These are phyloP conservation scores for Drosophila trapezifrons DNA, from an alignment of 1,140 invertebrate species.

Conservation along the genomic window DNA sequence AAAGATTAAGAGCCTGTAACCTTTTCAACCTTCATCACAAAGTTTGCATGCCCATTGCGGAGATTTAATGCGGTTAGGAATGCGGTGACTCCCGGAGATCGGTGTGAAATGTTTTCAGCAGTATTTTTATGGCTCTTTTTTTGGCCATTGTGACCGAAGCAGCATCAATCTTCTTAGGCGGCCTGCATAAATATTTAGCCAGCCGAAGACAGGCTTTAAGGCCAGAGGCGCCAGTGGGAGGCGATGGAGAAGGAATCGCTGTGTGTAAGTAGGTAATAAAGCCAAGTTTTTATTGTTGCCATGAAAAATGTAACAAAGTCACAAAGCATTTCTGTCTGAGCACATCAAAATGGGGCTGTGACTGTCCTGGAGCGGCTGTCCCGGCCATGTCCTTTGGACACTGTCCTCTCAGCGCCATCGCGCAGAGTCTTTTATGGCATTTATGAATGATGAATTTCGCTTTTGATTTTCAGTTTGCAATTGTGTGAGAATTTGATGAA, in stretches of 20 bases:
- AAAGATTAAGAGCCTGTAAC: background rate
- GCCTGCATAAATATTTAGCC: slow-evolving; percentile 76
- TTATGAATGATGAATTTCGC: slow-evolving; percentile 77
- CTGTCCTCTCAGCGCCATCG: slow-evolving; percentile 24
- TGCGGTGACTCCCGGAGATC: slow-evolving; percentile 41
- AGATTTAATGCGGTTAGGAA: slow-evolving; percentile 40
- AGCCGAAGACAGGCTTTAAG: slow-evolving; percentile 35
- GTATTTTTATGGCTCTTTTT: slow-evolving; percentile 46
- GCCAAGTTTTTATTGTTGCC: slow-evolving; percentile 74
- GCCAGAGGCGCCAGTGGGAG: background rate
- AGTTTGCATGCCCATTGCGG: slow-evolving; percentile 6
- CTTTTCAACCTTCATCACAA: slow-evolving; percentile 9
- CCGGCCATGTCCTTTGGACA: slow-evolving; percentile 24
- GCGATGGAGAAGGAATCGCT: slow-evolving; percentile 32
- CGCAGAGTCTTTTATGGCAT: slow-evolving; percentile 52
- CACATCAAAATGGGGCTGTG: slow-evolving; percentile 55
- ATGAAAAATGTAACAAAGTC: slow-evolving; percentile 81
- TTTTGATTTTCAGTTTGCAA: slow-evolving; percentile 70
- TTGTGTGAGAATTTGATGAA: slow-evolving; percentile 65
- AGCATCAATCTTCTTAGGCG: slow-evolving; percentile 74
- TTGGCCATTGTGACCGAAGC: slow-evolving; percentile 52
- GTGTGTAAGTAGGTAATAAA: slow-evolving; percentile 78
- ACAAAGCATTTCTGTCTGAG: slow-evolving; percentile 74
- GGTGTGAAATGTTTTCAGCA: slow-evolving; percentile 59
- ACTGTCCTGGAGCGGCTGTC: slow-evolving; percentile 42